Percentiles rank a stretch among this genome's conserved stretches.
Evolutionary conservation across 2,797 vertebrate species (phyloP).

Genomic region (Siniperca obscura): DNA sequence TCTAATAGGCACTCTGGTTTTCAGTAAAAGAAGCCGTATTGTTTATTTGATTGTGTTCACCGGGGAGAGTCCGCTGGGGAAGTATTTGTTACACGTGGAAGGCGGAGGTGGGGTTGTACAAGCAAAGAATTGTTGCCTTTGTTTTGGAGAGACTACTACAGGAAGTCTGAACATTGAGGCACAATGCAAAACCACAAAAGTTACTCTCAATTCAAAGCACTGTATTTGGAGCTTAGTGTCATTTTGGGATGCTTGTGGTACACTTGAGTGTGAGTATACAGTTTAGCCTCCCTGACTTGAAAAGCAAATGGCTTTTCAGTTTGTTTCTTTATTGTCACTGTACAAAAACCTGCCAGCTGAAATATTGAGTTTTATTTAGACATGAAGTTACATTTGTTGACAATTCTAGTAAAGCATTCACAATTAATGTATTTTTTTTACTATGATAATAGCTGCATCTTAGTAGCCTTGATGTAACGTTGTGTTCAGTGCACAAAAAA

Average conservation of each 20-base stretch:
- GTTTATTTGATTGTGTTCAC: conserved; percentile 83
- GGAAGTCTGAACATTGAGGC: conserved; percentile 62
- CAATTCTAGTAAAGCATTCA: neutral
- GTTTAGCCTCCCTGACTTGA: neutral
- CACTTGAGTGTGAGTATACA: conserved; percentile 47
- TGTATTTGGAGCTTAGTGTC: conserved; percentile 39
- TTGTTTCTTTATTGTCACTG: conserved; percentile 10
- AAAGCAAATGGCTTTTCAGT: conserved; percentile 42
- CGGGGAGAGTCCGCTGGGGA: conserved; percentile 72
- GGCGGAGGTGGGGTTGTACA: conserved; percentile 65
- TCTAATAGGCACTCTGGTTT: conserved; percentile 80
- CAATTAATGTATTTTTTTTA: neutral
- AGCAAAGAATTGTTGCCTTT: conserved; percentile 64
- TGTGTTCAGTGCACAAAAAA: neutral
- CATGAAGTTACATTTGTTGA: neutral
- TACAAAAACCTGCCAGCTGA: conserved; percentile 3
- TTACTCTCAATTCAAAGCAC: conserved; percentile 52
- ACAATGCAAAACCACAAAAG: conserved; percentile 66
- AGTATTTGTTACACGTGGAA: conserved; percentile 78
- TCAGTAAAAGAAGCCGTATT: conserved; percentile 78
- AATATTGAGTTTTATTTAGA: conserved; percentile 24
- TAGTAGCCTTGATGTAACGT: neutral
- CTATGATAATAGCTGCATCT: neutral
- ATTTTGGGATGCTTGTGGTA: conserved; percentile 44
- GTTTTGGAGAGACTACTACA: conserved; percentile 69